These are phyloP conservation scores for Epinotia brunnichana DNA, from an alignment of 2,888 invertebrate genomes.

Conservation along the genomic window DNA sequence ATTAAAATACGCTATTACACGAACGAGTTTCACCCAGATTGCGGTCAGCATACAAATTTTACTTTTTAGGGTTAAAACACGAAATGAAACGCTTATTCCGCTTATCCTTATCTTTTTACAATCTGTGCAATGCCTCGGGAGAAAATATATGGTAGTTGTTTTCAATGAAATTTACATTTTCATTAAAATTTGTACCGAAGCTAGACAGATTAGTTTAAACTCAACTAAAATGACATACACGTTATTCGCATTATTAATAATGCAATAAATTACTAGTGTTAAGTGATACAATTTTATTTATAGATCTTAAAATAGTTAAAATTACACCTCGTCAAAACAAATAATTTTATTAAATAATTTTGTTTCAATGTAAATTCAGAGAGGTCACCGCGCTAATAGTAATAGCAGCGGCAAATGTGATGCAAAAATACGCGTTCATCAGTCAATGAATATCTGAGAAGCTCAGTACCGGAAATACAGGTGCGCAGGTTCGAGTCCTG, in stretches of 20 bases:
- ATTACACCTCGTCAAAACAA: too few relatives aligned
- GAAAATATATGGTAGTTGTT: conserved; percentile 13
- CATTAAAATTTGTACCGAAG: not conserved
- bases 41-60: conserved; percentile 34
- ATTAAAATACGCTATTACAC: conserved; percentile 36
- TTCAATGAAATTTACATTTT: conserved; percentile 1
- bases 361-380: too few relatives aligned
- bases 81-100: conserved; percentile 30
- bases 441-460: too few relatives aligned
- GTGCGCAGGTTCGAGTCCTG: too few relatives aligned
- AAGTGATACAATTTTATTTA: too few relatives aligned
- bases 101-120: conserved; percentile 25
- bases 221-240: not conserved
- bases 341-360: too few relatives aligned
- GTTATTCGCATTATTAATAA: not conserved
- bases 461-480: too few relatives aligned
- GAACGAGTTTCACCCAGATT: conserved; percentile 27
- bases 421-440: too few relatives aligned
- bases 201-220: not conserved
- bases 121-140: conserved; percentile 19
- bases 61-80: conserved; percentile 32
- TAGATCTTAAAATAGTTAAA: too few relatives aligned
- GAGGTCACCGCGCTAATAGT: too few relatives aligned
- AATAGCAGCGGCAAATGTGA: too few relatives aligned
- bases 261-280: too few relatives aligned